Base-by-base conservation (phyloP, 2,797 vertebrate genomes). In the Octomys mimax region DNA sequence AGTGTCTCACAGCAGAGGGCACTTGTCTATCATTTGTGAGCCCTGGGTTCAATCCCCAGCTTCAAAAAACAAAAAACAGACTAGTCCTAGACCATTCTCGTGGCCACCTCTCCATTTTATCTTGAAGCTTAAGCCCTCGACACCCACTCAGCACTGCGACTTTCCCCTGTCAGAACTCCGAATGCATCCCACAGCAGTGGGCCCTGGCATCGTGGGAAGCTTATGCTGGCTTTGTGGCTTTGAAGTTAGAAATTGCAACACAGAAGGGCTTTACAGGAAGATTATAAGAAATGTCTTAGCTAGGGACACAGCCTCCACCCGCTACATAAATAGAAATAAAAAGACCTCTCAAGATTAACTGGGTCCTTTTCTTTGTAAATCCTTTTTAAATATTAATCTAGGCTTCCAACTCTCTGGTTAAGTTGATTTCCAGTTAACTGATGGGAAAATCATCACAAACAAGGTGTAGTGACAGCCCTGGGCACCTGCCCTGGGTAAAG, bases 341-440 rank as follows among this genome's bases (percentile, higher is more conserved):
- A 96, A 93, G 61, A 8, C 62, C 62, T 94, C 79, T 90, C 75
- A 9, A 85, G 95, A 94, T 97, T 95, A 96, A 80, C 85, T 36
- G 88, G 4, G 39, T 68, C 78, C 62, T 95, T 94, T 95, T 88
- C 92, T 92, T 80, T 24, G n/a, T 71, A 96, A 97, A 92, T 91
- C 96, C 95, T 96, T 88, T 95, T 88, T 92, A 95, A 96, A 96
- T 95, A 95, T 95, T 95, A 90, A 84, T 36, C 52, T 57, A 80
- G 59, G 24, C 64, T 92, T 89, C 19, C 68, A 0, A 42, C 62
- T 13, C 62, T 84, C 4, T 8, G 33, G 75, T 80, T 87, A 39
- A 57, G 78, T 83, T 52, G 28, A 93, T 75, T 95, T 97, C 92
- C 96, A 94, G 95, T 80, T 86, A 92, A 36, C 89, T 75, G 39